Evolutionary conservation across 2,797 vertebrate genomes (phyloP).

Genomic region (Tenualosa ilisha): DNA sequence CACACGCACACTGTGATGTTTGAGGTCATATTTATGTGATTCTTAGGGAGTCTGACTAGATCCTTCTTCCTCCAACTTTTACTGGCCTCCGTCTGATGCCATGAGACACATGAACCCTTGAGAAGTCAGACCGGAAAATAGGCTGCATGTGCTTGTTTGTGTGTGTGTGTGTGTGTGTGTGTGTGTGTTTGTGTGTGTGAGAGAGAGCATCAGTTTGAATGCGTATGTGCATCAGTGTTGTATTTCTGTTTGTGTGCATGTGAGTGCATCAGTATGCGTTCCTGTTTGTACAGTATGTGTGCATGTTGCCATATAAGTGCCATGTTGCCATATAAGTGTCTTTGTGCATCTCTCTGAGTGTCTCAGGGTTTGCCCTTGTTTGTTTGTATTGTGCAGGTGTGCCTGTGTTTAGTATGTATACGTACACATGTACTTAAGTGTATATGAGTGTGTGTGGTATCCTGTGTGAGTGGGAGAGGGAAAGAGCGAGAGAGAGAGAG

Average conservation of each 20-base stretch:
- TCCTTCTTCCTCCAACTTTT: neutral
- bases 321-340: too few relatives aligned
- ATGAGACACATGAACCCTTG: neutral
- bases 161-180: conserved; percentile 32
- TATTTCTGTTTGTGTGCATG: conserved; percentile 34
- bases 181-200: conserved; percentile 30
- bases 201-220: neutral
- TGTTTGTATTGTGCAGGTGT: neutral
- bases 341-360: neutral
- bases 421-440: neutral
- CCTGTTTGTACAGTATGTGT: too few relatives aligned
- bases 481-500: too few relatives aligned
- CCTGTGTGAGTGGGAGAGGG: conserved; percentile 30
- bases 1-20: neutral
- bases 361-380: neutral
- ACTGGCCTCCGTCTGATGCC: neutral
- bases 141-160: neutral
- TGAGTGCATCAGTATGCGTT: neutral
- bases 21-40: neutral
- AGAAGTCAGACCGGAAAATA: neutral
- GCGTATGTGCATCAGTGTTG: conserved; percentile 21
- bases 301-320: too few relatives aligned
- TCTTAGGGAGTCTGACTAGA: neutral
- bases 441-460: neutral
- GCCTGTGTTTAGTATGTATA: neutral